These are phyloP conservation scores for Chromobotia macracanthus DNA, from an alignment of 2,797 vertebrate genomes.

Conservation along the genomic window DNA sequence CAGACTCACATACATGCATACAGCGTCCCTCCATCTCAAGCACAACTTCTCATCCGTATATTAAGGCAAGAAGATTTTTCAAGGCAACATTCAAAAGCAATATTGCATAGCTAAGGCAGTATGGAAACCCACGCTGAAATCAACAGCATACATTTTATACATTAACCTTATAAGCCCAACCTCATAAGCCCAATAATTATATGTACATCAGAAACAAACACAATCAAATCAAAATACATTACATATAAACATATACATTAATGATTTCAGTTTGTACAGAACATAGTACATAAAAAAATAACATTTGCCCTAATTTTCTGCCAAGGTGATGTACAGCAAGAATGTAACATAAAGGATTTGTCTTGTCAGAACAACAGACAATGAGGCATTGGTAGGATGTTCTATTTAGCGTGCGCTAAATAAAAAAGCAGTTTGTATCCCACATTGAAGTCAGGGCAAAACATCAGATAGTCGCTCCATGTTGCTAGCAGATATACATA, in stretches of 20 bases:
- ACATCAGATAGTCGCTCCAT: background rate
- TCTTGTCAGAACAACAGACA: background rate
- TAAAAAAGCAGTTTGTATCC: background rate
- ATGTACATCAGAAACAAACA: constrained; percentile 60
- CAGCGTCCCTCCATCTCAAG: constrained; percentile 14
- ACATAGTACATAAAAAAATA: constrained; percentile 43
- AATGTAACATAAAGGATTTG: background rate
- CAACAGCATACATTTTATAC: constrained; percentile 65
- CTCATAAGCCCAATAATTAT: too few relatives aligned
- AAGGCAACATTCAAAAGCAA: constrained; percentile 78
- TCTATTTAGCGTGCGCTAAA: constrained; percentile 19
- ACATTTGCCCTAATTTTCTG: constrained; percentile 30
- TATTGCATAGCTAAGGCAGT: constrained; percentile 84
- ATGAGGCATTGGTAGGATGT: background rate
- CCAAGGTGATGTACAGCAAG: background rate
- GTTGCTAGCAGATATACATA: background rate
- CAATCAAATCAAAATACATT: constrained; percentile 53
- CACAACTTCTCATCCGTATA: constrained; percentile 59
- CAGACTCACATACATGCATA: constrained; percentile 6
- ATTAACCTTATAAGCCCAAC: too few relatives aligned
- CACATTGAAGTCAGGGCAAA: background rate
- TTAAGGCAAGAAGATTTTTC: constrained; percentile 82
- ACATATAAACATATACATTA: constrained; percentile 52
- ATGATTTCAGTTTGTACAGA: constrained; percentile 69
- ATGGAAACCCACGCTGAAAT: constrained; percentile 62